Evolutionary conservation across 2,113 vertebrate genomes (phyloP).

Genomic region (Odocoileus hemionus): DNA sequence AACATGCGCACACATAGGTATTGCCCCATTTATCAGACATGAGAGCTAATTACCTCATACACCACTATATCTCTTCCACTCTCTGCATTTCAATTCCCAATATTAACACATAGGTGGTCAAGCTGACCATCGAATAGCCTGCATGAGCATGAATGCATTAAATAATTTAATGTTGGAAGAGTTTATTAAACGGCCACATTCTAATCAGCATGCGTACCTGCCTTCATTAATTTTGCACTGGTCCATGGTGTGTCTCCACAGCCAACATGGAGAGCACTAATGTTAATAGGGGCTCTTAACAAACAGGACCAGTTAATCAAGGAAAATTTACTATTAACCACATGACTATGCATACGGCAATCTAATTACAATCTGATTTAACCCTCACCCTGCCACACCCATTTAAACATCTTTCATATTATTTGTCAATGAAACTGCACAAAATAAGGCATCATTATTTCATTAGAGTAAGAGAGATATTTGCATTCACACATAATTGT

Average conservation of each 20-base stretch:
- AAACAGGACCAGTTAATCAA: conserved; percentile 99
- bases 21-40: conserved; percentile 98
- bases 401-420: conserved; percentile 79
- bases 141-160: conserved; percentile 99
- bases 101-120: conserved; percentile 97
- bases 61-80: conserved; percentile 91
- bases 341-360: conserved; percentile 89
- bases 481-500: conserved; percentile 50
- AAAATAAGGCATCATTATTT: conserved; percentile 67
- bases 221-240: conserved; percentile 93
- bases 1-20: conserved; percentile 98
- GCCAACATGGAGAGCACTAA: conserved; percentile 85
- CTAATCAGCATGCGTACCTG: conserved; percentile 91
- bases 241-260: conserved; percentile 87
- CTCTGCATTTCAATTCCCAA: conserved; percentile 94
- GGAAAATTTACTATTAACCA: conserved; percentile 95
- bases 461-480: conserved; percentile 63
- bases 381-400: conserved; percentile 83
- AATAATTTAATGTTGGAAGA: conserved; percentile 95
- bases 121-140: conserved; percentile 91
- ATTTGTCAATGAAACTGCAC: conserved; percentile 76
- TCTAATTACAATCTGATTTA: conserved; percentile 89
- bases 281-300: conserved; percentile 96
- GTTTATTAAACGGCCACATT: conserved; percentile 94
- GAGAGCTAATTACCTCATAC: conserved; percentile 97